Evolutionary conservation across 2,797 vertebrate genomes (phyloP).

Genomic region (Diceros bicornis): DNA sequence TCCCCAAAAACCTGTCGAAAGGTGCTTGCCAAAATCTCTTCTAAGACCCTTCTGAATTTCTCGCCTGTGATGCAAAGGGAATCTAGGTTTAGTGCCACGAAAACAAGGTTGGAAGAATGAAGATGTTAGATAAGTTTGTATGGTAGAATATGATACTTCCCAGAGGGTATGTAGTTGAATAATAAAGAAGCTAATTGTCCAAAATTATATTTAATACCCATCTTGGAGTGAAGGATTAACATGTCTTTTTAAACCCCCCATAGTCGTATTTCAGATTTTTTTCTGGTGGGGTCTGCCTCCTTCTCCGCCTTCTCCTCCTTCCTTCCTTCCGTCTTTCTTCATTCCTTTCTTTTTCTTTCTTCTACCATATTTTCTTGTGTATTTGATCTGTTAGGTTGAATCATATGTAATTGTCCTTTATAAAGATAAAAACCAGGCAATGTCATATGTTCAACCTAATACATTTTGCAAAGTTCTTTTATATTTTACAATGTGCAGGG

Average conservation of each 20-base stretch:
- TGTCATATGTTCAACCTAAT: background rate
- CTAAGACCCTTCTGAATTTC: background rate
- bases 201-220: background rate
- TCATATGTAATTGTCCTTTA: background rate
- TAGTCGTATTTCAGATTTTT: background rate
- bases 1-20: background rate
- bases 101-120: background rate
- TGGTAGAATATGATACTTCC: background rate
- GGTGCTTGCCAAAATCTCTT: background rate
- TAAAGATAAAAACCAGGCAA: background rate
- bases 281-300: background rate
- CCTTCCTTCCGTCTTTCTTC: background rate
- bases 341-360: background rate
- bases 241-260: background rate
- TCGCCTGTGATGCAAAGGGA: background rate
- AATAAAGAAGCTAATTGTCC: background rate
- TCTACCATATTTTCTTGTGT: background rate
- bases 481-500: background rate
- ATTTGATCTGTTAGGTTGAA: background rate
- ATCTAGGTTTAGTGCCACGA: background rate
- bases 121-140: background rate
- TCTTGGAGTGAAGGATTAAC: background rate
- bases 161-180: background rate
- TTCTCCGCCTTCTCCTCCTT: background rate
- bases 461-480: background rate